Evolutionary conservation across 2,113 vertebrate species (phyloP).

Genomic region (Grallaria varia): DNA sequence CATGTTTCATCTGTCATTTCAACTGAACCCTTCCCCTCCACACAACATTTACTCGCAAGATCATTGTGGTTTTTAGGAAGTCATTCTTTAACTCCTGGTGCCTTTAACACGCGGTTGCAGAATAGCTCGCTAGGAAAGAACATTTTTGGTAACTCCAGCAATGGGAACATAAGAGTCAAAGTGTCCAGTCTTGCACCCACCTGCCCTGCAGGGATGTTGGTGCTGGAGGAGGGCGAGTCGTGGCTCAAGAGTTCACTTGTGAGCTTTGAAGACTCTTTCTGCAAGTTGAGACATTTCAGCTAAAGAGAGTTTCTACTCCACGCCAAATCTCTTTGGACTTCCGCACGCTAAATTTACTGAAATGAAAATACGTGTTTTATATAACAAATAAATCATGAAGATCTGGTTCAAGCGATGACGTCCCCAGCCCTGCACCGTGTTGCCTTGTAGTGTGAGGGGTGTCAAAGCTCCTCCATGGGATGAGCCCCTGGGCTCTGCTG

Average conservation of each 20-base stretch:
- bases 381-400: neutral
- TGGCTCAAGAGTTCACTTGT: neutral
- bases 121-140: neutral
- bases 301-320: neutral
- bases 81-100: neutral
- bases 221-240: neutral
- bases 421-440: neutral
- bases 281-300: neutral
- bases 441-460: neutral
- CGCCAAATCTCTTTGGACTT: neutral
- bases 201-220: neutral
- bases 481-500: neutral
- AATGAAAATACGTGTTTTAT: neutral
- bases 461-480: neutral
- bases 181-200: neutral
- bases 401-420: neutral
- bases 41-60: neutral
- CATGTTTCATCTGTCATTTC: neutral
- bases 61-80: neutral
- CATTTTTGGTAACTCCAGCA: neutral
- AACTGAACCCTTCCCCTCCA: neutral
- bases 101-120: neutral
- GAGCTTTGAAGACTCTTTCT: neutral
- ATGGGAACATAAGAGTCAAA: neutral
- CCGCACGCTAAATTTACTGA: neutral